Evolutionary conservation across 2,797 vertebrate genomes (phyloP).

Genomic region (Cheirogaleus major): DNA sequence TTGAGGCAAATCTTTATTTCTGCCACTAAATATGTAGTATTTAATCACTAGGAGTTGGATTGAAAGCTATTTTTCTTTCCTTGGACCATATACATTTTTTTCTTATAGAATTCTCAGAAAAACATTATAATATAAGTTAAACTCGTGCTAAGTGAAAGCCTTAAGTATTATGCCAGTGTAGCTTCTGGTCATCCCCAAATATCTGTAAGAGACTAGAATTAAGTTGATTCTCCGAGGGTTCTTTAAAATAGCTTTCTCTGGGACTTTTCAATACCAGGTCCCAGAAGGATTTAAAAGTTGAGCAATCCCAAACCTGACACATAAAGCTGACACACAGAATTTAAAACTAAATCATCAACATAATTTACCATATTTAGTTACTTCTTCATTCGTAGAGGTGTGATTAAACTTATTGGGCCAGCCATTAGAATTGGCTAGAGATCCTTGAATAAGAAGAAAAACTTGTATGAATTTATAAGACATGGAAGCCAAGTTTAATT

Average conservation of each 20-base stretch:
- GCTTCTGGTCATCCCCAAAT: neutral
- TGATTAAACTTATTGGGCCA: neutral
- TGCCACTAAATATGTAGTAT: neutral
- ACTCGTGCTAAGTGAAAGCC: neutral
- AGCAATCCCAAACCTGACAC: constrained; percentile 3
- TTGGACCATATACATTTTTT: neutral
- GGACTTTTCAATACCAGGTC: neutral
- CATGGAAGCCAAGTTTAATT: constrained; percentile 45
- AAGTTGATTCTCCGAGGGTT: neutral
- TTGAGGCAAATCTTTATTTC: neutral
- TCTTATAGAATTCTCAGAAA: constrained; percentile 2
- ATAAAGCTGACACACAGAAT: constrained; percentile 50
- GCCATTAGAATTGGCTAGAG: neutral
- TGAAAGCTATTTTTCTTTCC: constrained; percentile 30
- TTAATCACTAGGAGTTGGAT: neutral
- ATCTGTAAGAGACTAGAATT: neutral
- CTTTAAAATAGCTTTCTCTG: neutral
- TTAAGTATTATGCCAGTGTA: neutral
- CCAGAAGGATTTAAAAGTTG: neutral
- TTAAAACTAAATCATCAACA: constrained; percentile 42
- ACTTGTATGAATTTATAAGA: neutral
- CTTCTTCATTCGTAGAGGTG: neutral
- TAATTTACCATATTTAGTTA: constrained; percentile 44
- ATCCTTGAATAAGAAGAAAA: neutral
- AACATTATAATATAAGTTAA: neutral